These are phyloP conservation scores for Caradrina clavipalpis DNA, from an alignment of 2,888 invertebrate species.

Conservation along the genomic window DNA sequence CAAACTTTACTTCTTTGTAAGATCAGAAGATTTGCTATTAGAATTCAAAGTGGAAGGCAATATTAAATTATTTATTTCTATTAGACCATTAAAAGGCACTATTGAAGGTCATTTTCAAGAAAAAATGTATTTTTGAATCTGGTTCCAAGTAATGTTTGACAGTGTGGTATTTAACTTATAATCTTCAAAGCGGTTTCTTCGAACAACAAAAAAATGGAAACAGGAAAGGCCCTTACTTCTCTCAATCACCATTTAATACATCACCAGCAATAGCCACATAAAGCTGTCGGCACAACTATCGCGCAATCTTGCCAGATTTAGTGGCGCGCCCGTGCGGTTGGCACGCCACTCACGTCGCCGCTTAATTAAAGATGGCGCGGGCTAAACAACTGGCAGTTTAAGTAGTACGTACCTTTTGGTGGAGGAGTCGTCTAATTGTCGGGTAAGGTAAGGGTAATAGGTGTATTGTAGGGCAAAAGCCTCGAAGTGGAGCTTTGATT, in stretches of 20 bases:
- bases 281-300: constrained; percentile 54
- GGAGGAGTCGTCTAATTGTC: constrained; percentile 38
- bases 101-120: too few relatives aligned
- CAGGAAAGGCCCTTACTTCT: constrained; percentile 18
- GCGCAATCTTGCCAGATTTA: constrained; percentile 53
- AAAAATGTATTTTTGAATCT: too few relatives aligned
- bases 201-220: constrained; percentile 1
- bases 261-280: constrained; percentile 51
- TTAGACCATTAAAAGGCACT: too few relatives aligned
- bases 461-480: constrained; percentile 4
- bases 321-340: constrained; percentile 48
- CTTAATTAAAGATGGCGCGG: constrained; percentile 56
- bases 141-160: background rate
- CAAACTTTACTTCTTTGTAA: too few relatives aligned
- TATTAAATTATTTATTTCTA: too few relatives aligned
- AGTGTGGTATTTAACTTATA: background rate
- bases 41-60: too few relatives aligned
- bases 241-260: constrained; percentile 41
- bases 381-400: constrained; percentile 55
- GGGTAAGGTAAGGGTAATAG: constrained; percentile 17
- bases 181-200: too few relatives aligned
- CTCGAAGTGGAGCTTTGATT: constrained; percentile 12
- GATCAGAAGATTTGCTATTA: too few relatives aligned
- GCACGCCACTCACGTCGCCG: constrained; percentile 54
- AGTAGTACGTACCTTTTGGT: constrained; percentile 28